Evolutionary conservation across 1,140 invertebrate species (phyloP), one percentile per base, ranked within the genome.

Genomic region (Micrasema longulum): DNA sequence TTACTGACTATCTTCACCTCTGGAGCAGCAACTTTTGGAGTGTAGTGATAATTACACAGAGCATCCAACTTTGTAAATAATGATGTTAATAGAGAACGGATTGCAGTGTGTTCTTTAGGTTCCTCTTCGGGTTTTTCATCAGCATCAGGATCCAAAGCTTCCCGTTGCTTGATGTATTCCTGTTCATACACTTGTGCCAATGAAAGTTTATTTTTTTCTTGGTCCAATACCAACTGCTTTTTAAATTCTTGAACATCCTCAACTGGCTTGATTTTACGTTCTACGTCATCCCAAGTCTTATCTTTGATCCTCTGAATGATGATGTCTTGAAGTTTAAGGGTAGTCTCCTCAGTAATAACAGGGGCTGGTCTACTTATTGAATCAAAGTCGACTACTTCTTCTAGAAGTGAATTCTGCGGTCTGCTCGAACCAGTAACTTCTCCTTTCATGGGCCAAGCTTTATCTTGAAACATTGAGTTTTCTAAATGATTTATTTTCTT

Each of bases 141-240:
- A 67, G 81, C 78, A 43, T 88, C 87, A 10, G 87, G 85, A 81
- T 89, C 85, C 2, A 88, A 74, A 64, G 91, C 89, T 78, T 93
- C 89, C 77, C 92, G 88, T 78, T 95, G 91, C 77, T 93, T 93
- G 3, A 97, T 80, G 83, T 93, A 99, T 81, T 98, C 95, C 76
- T 94, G 87, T 84, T 99, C 97, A 82, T 99, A 99, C 63, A 99
- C 92, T 85, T 99, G 90, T 1, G 96, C 93, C 41, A 99, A 87
- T 76, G 97, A 97, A 67, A 92, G 84, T 84, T 99, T 98, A 75
- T 96, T 97, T 79, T 99, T 99, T 78, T 97, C 95, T 77, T 97
- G 95, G 82, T 99, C 92, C 18, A 99, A 81, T 0, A 96, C 88
- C 41, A 98, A 85, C 76, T 93, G 90, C 78, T 98, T 98, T 77